phyloP scores from a whole-genome alignment of 2,113 vertebrate species.

The Gambusia affinis region DNA sequence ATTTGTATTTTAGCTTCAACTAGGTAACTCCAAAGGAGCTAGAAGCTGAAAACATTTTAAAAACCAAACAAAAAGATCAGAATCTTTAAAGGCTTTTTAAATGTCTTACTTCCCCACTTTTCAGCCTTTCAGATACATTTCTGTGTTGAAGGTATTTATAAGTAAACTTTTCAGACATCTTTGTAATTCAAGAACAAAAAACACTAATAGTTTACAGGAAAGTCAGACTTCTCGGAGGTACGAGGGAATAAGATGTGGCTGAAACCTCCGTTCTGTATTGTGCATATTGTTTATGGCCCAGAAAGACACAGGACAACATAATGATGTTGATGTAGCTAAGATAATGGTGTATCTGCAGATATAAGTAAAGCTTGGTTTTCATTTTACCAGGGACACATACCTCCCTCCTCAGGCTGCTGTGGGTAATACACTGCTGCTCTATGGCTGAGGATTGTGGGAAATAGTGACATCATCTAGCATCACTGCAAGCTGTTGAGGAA shows the following conservation, averaged over 20 bases:
- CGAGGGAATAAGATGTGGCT: neutral
- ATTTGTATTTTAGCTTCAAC: neutral
- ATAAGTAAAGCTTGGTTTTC: slow-evolving; percentile 9
- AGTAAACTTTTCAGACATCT: neutral
- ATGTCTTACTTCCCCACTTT: neutral
- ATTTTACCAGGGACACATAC: slow-evolving; percentile 44
- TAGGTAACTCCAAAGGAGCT: neutral
- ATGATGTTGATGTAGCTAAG: neutral
- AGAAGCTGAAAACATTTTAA: neutral
- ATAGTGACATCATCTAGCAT: slow-evolving; percentile 52
- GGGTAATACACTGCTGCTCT: slow-evolving; percentile 39
- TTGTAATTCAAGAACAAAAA: neutral
- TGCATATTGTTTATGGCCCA: neutral
- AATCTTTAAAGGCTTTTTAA: neutral
- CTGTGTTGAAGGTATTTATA: neutral
- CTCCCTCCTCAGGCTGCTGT: slow-evolving; percentile 65
- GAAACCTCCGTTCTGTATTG: neutral
- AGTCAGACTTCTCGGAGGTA: neutral
- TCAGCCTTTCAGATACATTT: neutral
- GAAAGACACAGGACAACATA: neutral
- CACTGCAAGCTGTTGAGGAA: slow-evolving; percentile 10
- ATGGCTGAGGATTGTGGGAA: slow-evolving; percentile 60
- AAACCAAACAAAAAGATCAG: neutral
- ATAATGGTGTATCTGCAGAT: slow-evolving; percentile 36
- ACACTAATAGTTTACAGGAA: neutral